phyloP scores from a whole-genome alignment of 2,113 vertebrate species.

The Calidris pygmaea region DNA sequence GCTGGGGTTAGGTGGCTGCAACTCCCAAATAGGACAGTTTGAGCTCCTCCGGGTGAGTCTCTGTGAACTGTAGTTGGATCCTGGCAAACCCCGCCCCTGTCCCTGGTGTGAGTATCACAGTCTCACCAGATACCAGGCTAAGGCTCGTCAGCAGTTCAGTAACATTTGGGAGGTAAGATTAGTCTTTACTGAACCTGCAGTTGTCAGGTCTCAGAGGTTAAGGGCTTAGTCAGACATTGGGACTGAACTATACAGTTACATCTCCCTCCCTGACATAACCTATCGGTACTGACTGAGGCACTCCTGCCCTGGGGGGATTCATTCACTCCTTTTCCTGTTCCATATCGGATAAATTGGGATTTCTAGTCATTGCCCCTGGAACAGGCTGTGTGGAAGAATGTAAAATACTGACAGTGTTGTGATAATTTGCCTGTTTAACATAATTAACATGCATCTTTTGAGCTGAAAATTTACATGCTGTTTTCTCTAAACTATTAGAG shows the following conservation, averaged over 20 bases:
- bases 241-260: fast-evolving
- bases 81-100: neutral
- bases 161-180: neutral
- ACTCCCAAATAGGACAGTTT: fast-evolving
- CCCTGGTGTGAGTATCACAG: neutral
- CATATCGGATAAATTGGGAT: neutral
- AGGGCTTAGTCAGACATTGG: neutral
- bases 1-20: fast-evolving
- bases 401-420: neutral
- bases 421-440: neutral
- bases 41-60: neutral
- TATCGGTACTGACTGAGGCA: neutral
- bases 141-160: neutral
- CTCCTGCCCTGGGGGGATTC: neutral
- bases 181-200: neutral
- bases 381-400: neutral
- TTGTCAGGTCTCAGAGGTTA: neutral
- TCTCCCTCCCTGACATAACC: neutral
- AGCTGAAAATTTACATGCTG: neutral
- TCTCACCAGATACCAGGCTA: neutral
- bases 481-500: neutral
- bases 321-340: neutral
- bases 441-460: neutral
- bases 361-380: neutral
- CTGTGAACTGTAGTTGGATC: neutral